These are phyloP conservation scores for Nomada ruficornis DNA, from an alignment of 2,888 invertebrate genomes.

Conservation along the genomic window DNA sequence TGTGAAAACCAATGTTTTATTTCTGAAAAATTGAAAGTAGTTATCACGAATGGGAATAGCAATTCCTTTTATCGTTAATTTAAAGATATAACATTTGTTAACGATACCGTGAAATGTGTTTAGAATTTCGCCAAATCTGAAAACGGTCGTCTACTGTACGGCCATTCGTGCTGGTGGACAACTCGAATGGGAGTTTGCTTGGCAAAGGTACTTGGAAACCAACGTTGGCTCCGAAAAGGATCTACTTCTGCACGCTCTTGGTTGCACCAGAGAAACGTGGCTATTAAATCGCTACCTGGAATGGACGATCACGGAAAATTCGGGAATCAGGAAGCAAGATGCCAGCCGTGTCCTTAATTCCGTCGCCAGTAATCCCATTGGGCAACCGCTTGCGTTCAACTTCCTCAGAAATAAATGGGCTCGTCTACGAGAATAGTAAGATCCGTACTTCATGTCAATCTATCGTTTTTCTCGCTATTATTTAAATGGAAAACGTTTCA, in stretches of 20 bases:
- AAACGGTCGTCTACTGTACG: conserved; percentile 93
- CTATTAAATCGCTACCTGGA: conserved; percentile 92
- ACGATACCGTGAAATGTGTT: neutral
- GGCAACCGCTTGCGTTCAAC: conserved; percentile 92
- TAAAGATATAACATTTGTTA: neutral
- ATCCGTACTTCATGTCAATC: conserved; percentile 56
- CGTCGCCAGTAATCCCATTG: conserved; percentile 91
- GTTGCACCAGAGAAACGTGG: conserved; percentile 94
- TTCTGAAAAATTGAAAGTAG: neutral
- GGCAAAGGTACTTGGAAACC: conserved; percentile 90
- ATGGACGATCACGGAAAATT: conserved; percentile 89
- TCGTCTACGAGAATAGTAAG: conserved; percentile 90
- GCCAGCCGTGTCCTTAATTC: conserved; percentile 90
- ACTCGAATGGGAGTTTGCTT: conserved; percentile 95
- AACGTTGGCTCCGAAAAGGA: conserved; percentile 93
- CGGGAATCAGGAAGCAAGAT: conserved; percentile 94
- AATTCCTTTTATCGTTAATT: neutral
- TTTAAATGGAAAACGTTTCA: neutral
- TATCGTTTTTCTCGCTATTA: neutral
- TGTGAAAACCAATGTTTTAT: neutral
- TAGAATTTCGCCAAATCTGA: conserved; percentile 93
- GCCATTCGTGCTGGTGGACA: conserved; percentile 93
- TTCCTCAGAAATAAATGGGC: conserved; percentile 92
- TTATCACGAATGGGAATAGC: too few species aligned
- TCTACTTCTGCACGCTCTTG: conserved; percentile 90